Percentiles rank a stretch among this genome's conserved stretches.
These are phyloP conservation scores for Meriones unguiculatus DNA, from an alignment of 2,113 vertebrate species.

Conservation along the genomic window DNA sequence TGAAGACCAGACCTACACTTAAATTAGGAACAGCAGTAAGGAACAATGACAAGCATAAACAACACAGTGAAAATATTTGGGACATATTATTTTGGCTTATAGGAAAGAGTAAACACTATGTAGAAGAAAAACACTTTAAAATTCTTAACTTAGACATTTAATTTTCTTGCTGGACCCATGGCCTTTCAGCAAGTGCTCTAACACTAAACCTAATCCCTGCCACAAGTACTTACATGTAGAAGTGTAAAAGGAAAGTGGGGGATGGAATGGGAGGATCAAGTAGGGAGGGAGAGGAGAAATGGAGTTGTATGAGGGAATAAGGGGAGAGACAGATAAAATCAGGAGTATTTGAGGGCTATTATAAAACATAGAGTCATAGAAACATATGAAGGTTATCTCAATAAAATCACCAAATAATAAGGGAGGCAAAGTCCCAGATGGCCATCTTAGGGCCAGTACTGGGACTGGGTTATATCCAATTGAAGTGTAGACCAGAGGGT, in stretches of 20 bases:
- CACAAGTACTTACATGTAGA: neutral
- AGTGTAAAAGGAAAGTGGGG: conserved; percentile 23
- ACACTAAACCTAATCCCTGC: neutral
- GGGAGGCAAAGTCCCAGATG: neutral
- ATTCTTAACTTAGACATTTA: neutral
- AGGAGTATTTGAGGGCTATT: neutral
- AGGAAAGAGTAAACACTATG: neutral
- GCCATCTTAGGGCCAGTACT: neutral
- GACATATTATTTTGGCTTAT: conserved; percentile 18
- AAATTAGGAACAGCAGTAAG: conserved; percentile 39
- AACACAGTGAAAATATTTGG: neutral
- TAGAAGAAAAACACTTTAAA: neutral
- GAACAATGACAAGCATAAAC: neutral
- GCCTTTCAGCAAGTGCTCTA: no score
- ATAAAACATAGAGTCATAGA: neutral
- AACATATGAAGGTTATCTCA: neutral
- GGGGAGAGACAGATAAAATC: neutral
- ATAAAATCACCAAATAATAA: neutral
- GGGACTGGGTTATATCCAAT: neutral
- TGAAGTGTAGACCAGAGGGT: neutral
- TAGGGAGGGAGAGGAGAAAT: neutral
- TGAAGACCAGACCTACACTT: conserved; percentile 29
- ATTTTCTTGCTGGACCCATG: no score
- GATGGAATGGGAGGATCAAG: neutral
- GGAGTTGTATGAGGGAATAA: neutral